Conservation (phyloP, 2,797 vertebrate species). For the Rhinatrema bivittatum region DNA sequence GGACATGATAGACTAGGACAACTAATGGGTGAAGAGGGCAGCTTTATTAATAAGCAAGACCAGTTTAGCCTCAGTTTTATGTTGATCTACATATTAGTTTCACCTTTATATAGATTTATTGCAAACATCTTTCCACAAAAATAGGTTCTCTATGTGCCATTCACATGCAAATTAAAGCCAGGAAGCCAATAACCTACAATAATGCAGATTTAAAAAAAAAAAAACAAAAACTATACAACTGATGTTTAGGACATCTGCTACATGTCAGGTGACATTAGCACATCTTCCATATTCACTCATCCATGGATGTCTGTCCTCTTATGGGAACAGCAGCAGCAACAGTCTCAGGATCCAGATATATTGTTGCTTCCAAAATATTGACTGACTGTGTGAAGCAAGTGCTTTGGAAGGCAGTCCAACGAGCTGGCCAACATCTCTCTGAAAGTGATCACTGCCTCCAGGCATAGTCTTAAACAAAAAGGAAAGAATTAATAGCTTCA, state of each 20-base stretch:
- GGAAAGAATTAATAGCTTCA: slow-evolving; percentile 9
- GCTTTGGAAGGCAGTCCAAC: slow-evolving; percentile 88
- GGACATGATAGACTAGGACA: too few species aligned
- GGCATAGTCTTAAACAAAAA: slow-evolving; percentile 66
- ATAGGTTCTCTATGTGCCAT: slow-evolving; percentile 67
- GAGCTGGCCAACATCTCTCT: slow-evolving; percentile 70
- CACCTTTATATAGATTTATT: too few species aligned
- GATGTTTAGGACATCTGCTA: not conserved
- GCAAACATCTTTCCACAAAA: slow-evolving; percentile 59
- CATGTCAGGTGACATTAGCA: not conserved
- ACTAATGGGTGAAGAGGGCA: too few species aligned
- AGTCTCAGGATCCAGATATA: slow-evolving; percentile 76
- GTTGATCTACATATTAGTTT: too few species aligned
- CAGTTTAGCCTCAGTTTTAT: too few species aligned
- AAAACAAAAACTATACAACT: slow-evolving; percentile 21
- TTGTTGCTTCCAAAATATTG: slow-evolving; percentile 76
- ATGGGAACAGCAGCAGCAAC: not conserved
- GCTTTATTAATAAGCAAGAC: too few species aligned
- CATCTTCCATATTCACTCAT: not conserved
- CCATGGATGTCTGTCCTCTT: slow-evolving; percentile 1
- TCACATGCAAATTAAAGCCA: slow-evolving; percentile 53
- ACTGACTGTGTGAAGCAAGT: slow-evolving; percentile 78
- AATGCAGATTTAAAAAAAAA: not conserved
- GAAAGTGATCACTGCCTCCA: slow-evolving; percentile 77
- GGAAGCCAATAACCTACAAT: slow-evolving; percentile 33